Base-by-base conservation (phyloP, 2,888 invertebrate species). In the Drosophila falleni region DNA sequence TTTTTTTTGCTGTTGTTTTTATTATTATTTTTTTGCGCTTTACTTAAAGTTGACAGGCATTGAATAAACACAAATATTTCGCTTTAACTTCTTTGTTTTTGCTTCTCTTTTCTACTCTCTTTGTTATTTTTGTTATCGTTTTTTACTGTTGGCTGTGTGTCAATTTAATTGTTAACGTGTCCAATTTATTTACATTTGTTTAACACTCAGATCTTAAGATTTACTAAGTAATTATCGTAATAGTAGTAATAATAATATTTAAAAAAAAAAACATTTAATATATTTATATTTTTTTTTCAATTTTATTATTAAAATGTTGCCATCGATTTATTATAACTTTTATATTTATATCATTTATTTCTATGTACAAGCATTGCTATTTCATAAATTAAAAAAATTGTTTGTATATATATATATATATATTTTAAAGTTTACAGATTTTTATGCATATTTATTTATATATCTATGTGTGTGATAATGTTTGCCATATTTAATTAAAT, bases 341-440 rank as follows among this genome's bases (percentile, higher is more conserved):
- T 61, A 75, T 44, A 50, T 50, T n/a, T 50, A 44, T 37, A 47
- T 73, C 23, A 16, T 69, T 80, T 69, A 75, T 44, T 42, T 76
- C 73, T 87, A 87, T 84, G 26, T 87, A 84, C 83, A 87, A 84
- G 83, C 84, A 80, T 78, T 87, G 69, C 87, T 86, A 83, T 58
- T 59, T 81, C 76, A 77, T 83, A 86, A 86, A 81, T 81, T 23
- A 60, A 74, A 65, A 77, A 72, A 76, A 81, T 75, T 47, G 19
- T 19, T 19, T 19, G 19, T 19, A 19, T 19, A 19, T 23, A 19
- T 29, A 13, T 53, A 51, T 37, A 26, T 60, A 39, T 71, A 33
- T 60, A 39, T 71, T 29, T 41, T 64, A 44, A 60, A 42, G 44
- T 54, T 46, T 46, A 78, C 50, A 39, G 29, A 64, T 65, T 50